Evolutionary conservation across 2,113 vertebrate species (phyloP).

Genomic region (cat (Felis catus)): DNA sequence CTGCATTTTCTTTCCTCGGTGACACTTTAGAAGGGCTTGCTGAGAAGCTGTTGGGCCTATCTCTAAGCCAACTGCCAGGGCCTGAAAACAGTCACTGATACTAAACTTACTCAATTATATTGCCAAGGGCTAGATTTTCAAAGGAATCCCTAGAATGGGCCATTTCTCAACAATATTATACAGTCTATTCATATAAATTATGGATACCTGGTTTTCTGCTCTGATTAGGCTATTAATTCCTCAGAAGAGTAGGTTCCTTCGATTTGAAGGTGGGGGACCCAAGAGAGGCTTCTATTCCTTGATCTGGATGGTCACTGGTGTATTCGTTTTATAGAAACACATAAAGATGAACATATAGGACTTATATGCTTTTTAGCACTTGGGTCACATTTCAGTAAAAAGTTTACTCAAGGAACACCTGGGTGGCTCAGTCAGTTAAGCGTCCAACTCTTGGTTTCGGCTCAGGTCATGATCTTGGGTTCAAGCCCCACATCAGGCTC

Average conservation of each 20-base stretch:
- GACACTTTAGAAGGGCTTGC: neutral
- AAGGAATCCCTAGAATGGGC: neutral
- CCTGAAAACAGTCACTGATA: neutral
- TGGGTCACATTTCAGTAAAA: neutral
- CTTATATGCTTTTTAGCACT: neutral
- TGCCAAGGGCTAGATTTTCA: constrained; percentile 18
- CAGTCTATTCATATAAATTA: neutral
- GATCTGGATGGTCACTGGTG: neutral
- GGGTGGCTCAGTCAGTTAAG: too few relatives aligned
- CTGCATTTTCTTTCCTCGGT: neutral
- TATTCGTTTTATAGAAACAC: constrained; percentile 35
- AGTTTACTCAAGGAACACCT: neutral
- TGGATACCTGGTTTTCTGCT: neutral
- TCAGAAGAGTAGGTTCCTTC: neutral
- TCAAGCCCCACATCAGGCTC: too few relatives aligned
- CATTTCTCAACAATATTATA: neutral
- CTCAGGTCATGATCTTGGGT: too few relatives aligned
- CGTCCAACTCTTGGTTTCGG: too few relatives aligned
- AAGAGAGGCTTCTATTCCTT: neutral
- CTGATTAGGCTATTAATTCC: neutral
- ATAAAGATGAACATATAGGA: neutral
- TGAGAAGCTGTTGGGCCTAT: neutral
- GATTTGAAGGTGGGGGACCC: neutral
- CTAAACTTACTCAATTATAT: neutral
- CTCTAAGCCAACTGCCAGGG: neutral